Evolutionary conservation across 2,113 vertebrate species (phyloP).

Genomic region (Fulmarus glacialis): DNA sequence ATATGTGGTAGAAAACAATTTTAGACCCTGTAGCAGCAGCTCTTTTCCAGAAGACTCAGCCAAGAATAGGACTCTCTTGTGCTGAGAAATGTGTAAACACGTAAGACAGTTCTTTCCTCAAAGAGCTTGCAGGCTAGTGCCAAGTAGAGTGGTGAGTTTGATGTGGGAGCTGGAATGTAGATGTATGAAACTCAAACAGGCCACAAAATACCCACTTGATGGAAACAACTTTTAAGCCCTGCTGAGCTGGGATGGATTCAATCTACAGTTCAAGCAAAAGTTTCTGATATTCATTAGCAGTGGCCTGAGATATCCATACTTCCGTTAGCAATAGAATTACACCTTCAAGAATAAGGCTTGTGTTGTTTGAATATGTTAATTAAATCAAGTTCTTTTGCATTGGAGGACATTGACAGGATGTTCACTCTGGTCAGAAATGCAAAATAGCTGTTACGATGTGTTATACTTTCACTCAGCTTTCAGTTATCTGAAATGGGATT

Average conservation of each 20-base stretch:
- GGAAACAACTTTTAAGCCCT: background rate
- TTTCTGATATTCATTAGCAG: background rate
- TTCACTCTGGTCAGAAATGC: background rate
- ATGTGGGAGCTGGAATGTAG: slow-evolving; percentile 37
- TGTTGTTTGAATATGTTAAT: background rate
- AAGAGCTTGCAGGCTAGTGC: background rate
- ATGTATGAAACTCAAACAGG: background rate
- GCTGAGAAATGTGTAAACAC: slow-evolving; percentile 10
- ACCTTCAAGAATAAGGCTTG: background rate
- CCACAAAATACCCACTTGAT: slow-evolving; percentile 10
- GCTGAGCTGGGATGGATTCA: background rate
- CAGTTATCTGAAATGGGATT: background rate
- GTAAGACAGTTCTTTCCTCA: background rate
- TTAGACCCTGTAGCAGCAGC: background rate
- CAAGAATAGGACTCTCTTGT: background rate
- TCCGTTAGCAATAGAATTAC: background rate
- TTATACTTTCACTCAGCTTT: background rate
- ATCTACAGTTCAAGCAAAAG: background rate
- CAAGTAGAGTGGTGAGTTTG: slow-evolving; percentile 16
- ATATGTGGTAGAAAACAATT: background rate
- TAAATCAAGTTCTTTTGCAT: background rate
- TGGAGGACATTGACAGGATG: background rate
- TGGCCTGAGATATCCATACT: background rate
- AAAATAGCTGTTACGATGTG: background rate
- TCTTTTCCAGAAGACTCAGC: background rate